Evolutionary conservation across 2,888 invertebrate species (phyloP), one percentile per base, ranked within the genome.

Genomic region (Papilio gigon): DNA sequence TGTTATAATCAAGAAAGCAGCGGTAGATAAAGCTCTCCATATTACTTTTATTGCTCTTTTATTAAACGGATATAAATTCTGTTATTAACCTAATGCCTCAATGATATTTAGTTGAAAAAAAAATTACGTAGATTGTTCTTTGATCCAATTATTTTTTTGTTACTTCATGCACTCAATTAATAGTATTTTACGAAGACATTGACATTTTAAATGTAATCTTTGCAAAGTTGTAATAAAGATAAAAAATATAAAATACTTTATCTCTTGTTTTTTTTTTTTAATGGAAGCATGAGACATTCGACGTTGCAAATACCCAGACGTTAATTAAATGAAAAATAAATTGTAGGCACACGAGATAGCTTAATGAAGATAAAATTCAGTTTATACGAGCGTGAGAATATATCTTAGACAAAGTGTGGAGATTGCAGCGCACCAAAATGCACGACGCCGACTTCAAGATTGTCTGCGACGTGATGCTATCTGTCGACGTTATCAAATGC

Each of bases 401-500:
- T 47, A 40, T 40, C 44, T 20, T 25, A 60, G 11, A 65, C 64
- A 30, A 35, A 61, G 35, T 47, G 37, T 62, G 62, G 27, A 35
- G 56, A 62, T 44, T 66, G 62, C 67, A 62, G 65, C 22, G 61
- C n/a, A 62, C 56, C 25, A 37, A 70, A 70, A 70, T 65, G 65
- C 56, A 65, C 65, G 65, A 61, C 11, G 37, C 42, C 35, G 35
- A 17, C 35, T 42, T 56, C 17, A 35, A 66, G 68, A 72, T 68
- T 71, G 63, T 60, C 68, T 61, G 35, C 63, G 67, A 62, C 40
- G 59, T 42, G 68, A 70, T 72, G 33, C 33, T 71, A 68, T 72
- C 33, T 71, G 67, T 72, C 71, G 62, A 53, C 65, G 37, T 63
- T 67, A 71, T 71, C 70, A 68, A 65, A 60, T 59, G 60, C 70